Conservation (phyloP, 2,888 invertebrate genomes). For the Erebia ligea region DNA sequence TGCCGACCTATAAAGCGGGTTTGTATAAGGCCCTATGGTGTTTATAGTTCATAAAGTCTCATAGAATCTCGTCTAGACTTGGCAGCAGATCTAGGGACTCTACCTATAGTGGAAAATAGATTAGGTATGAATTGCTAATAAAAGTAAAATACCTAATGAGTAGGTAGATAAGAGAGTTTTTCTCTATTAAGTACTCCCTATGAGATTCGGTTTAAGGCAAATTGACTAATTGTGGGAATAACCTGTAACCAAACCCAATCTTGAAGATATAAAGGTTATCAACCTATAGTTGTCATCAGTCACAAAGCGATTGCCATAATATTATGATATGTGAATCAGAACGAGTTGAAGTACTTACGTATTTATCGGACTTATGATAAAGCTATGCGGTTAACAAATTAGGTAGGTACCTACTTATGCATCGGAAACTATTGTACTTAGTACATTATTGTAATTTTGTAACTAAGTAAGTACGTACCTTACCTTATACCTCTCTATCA, state of each 20-base stretch:
- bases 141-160: too few relatives aligned
- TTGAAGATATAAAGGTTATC: not conserved
- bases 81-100: too few relatives aligned
- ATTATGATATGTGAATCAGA: conserved; percentile 12
- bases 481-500: too few relatives aligned
- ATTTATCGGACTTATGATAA: not conserved
- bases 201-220: not conserved
- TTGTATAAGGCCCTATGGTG: too few relatives aligned
- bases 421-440: not conserved
- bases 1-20: too few relatives aligned
- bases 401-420: not conserved
- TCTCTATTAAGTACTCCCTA: too few relatives aligned
- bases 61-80: too few relatives aligned
- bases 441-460: not conserved
- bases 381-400: too few relatives aligned
- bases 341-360: not conserved
- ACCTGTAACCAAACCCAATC: not conserved
- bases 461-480: not conserved
- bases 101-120: too few relatives aligned
- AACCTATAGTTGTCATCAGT: not conserved
- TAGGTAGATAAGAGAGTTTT: too few relatives aligned
- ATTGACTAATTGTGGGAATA: not conserved
- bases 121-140: too few relatives aligned
- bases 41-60: too few relatives aligned
- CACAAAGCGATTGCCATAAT: not conserved